Base-by-base conservation (phyloP, 2,888 invertebrate species). In the Trichopoda pennipes region DNA sequence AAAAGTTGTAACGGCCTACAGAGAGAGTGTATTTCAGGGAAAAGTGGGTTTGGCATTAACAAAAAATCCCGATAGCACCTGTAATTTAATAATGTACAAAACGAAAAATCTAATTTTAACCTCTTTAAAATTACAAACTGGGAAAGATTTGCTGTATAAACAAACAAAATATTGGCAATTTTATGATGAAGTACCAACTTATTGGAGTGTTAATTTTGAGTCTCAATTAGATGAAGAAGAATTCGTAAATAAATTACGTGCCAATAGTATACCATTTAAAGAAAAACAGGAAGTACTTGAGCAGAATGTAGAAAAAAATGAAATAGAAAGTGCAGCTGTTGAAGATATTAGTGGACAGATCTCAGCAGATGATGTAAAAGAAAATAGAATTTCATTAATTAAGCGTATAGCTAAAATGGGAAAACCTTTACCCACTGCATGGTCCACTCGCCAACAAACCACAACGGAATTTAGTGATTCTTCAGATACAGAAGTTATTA, bases 401-500 rank as follows among this genome's bases (percentile, higher is more conserved):
- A 91, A 92, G 10, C 90, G 93, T 84, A 93, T 94, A 91, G 93
- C 93, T 1, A 93, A 92, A 91, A 92, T 93, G 92, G 93, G 93
- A 0, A 86, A 86, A 79, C 85, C 86, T 47, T 90, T 92, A n/a
- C 92, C 92, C 3, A 91, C 90, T 82, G 84, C 88, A 55, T 85
- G 88, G 1, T 21, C 81, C 28, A 60, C 23, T 35, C 17, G 21
- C 1, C 49, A 74, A 23, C 64, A 55, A 60, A 88, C 87, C 3
- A 85, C 89, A 0, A 90, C 89, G 1, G 88, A 89, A 42, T 86
- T 87, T 23, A 91, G 91, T 44, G 92, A 92, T 84, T 92, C 92
- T 1, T 92, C 92, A 61, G 92, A 92, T 85, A 91, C 91, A 0
- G 92, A 92, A 73, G 72, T 85, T 7, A 85, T 85, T 76, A 81